phyloP scores from a whole-genome alignment of 2,888 invertebrate genomes.

The Dicranocentrus wangi region DNA sequence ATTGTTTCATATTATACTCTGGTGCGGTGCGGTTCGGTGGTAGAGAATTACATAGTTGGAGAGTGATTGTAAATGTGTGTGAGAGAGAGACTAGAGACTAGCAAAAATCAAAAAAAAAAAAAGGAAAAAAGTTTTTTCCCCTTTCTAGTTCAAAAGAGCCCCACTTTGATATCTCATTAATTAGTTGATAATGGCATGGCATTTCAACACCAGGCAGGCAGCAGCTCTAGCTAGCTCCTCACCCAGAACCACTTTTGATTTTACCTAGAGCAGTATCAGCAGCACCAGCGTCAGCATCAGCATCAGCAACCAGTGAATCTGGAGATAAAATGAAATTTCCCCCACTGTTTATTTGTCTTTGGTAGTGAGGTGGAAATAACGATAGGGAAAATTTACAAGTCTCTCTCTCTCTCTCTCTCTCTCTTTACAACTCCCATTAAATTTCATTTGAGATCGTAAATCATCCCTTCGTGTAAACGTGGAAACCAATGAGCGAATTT shows the following conservation, averaged over 20 bases:
- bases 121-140: conserved; percentile 17
- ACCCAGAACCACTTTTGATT: too few relatives aligned
- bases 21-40: too few relatives aligned
- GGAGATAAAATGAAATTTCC: too few relatives aligned
- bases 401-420: too few relatives aligned
- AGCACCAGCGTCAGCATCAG: too few relatives aligned
- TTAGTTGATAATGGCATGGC: conserved; percentile 43
- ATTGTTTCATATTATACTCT: too few relatives aligned
- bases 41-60: too few relatives aligned
- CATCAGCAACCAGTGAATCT: too few relatives aligned
- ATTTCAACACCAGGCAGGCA: conserved; percentile 45
- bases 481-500: too few relatives aligned
- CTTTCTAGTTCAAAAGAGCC: conserved; percentile 16
- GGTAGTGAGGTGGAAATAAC: conserved; percentile 4
- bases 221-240: too few relatives aligned
- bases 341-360: neutral
- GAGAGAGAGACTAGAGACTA: neutral
- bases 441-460: conserved; percentile 53
- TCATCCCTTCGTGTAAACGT: conserved; percentile 13
- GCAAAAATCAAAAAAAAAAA: conserved; percentile 4
- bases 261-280: too few relatives aligned
- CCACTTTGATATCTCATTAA: conserved; percentile 53
- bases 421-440: conserved; percentile 24
- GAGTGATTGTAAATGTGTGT: too few relatives aligned
- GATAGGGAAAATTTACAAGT: conserved; percentile 18